Percentiles rank a stretch among this genome's conserved stretches.
These are phyloP conservation scores for Rhagoletis pomonella DNA, from an alignment of 1,140 invertebrate genomes.

Conservation along the genomic window DNA sequence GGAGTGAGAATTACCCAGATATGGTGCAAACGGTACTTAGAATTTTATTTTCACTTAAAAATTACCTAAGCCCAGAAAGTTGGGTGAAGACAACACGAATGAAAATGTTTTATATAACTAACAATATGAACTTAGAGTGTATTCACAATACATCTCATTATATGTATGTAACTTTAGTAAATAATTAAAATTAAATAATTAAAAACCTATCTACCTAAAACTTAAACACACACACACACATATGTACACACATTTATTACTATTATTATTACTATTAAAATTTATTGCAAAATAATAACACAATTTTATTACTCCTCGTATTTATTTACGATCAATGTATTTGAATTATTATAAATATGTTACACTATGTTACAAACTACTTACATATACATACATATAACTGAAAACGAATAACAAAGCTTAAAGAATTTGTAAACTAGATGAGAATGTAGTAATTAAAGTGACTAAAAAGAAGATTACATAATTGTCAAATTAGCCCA, in stretches of 20 bases:
- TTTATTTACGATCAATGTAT: background rate
- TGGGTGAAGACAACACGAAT: no score
- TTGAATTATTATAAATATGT: background rate
- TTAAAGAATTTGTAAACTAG: background rate
- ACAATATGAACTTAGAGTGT: background rate
- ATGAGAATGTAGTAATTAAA: background rate
- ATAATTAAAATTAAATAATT: slow-evolving; percentile 28
- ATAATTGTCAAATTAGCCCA: slow-evolving; percentile 47
- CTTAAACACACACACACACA: background rate
- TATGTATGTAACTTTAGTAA: background rate
- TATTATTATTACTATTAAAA: slow-evolving; percentile 14
- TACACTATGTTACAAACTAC: background rate
- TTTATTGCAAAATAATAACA: slow-evolving; percentile 47
- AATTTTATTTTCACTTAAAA: no score
- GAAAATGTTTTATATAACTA: background rate
- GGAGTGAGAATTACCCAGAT: no score
- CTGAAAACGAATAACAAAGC: background rate
- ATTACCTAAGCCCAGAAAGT: no score
- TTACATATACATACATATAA: background rate
- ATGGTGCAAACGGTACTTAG: no score
- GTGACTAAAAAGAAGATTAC: background rate
- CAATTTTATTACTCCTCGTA: slow-evolving; percentile 37
- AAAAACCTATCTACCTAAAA: background rate
- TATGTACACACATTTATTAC: slow-evolving; percentile 20
- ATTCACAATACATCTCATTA: slow-evolving; percentile 14